Conservation (phyloP, 1,140 invertebrate genomes). For the Pseudobourletiella spinata region DNA sequence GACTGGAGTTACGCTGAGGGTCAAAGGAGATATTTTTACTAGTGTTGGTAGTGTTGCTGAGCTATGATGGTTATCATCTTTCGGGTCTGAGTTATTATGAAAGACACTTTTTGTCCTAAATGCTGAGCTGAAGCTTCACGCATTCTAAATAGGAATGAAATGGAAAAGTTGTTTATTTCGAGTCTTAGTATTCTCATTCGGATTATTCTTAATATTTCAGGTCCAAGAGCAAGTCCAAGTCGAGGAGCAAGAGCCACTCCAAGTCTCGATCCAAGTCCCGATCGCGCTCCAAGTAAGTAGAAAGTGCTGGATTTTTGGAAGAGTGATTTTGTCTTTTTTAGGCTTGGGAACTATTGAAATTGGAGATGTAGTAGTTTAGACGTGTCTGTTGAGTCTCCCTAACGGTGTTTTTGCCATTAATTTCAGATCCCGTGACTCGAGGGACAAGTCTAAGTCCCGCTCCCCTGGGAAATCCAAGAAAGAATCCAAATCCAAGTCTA, state of each 20-base stretch:
- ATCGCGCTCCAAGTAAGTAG: constrained; percentile 50
- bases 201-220: constrained; percentile 12
- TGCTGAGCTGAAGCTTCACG: too few species aligned
- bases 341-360: not conserved
- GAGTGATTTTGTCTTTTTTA: not conserved
- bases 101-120: not conserved
- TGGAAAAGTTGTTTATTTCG: too few species aligned
- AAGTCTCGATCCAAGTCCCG: constrained; percentile 48
- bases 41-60: too few species aligned
- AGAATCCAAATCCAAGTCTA: constrained; percentile 46
- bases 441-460: constrained; percentile 51
- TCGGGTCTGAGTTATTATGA: constrained; percentile 20
- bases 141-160: too few species aligned
- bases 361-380: not conserved
- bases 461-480: constrained; percentile 49
- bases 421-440: constrained; percentile 37
- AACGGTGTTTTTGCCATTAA: not conserved
- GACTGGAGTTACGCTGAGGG: too few species aligned
- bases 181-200: not conserved
- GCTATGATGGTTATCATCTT: constrained; percentile 18
- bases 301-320: not conserved
- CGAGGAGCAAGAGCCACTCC: constrained; percentile 46
- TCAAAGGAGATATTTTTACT: too few species aligned
- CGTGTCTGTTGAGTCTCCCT: not conserved
- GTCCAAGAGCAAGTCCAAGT: constrained; percentile 52